Evolutionary conservation across 2,797 vertebrate species (phyloP).

Genomic region (Sylvilagus floridanus): DNA sequence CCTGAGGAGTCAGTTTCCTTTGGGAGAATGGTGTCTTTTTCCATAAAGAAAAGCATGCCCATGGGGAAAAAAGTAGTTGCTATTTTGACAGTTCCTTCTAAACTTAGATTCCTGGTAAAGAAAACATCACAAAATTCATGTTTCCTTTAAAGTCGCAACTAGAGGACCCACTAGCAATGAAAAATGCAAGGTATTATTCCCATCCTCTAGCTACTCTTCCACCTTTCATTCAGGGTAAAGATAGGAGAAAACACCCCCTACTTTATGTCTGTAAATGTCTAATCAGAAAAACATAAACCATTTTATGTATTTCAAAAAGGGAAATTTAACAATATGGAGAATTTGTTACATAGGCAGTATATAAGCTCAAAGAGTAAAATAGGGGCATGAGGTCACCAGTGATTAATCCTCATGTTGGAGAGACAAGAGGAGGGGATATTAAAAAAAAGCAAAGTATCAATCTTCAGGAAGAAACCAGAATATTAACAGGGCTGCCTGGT

Average conservation of each 20-base stretch:
- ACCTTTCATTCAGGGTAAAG: not conserved
- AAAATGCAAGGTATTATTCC: not conserved
- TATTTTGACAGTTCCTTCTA: conserved; percentile 36
- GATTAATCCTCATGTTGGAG: not conserved
- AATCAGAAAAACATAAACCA: not conserved
- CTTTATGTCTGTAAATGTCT: not conserved
- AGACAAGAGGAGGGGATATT: not conserved
- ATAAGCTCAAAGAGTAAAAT: not conserved
- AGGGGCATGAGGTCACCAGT: not conserved
- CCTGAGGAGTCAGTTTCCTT: not conserved
- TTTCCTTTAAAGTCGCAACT: not conserved
- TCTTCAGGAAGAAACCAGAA: not conserved
- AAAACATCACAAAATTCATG: not conserved
- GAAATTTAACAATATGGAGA: not conserved
- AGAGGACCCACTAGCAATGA: not conserved
- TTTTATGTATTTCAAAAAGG: not conserved
- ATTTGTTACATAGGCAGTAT: not conserved
- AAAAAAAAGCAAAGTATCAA: too few species aligned
- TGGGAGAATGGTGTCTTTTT: conserved; percentile 22
- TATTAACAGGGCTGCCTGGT: rapidly evolving
- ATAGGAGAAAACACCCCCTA: not conserved
- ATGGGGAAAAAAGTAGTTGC: not conserved
- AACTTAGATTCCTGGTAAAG: not conserved
- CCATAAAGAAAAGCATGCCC: not conserved
- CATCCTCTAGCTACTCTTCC: not conserved